phyloP scores from a whole-genome alignment of 2,888 invertebrate species.

The Leptinotarsa rubiginosa region DNA sequence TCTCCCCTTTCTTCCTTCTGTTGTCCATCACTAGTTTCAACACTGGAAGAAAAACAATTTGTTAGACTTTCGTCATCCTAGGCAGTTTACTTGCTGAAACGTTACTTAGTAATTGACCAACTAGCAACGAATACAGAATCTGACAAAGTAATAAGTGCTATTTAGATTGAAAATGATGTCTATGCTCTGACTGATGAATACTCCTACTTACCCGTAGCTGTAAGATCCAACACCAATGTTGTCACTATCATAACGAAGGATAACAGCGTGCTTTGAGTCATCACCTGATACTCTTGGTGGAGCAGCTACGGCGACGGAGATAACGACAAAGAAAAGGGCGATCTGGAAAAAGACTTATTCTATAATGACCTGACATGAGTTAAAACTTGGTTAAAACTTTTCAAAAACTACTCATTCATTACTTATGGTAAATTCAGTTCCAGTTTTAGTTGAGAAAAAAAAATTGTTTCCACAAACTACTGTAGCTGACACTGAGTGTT shows the following conservation, averaged over 20 bases:
- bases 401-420: neutral
- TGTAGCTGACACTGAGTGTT: no score
- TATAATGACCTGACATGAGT: neutral
- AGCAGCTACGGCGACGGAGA: conserved; percentile 54
- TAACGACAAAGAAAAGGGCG: conserved; percentile 49
- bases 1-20: conserved; percentile 72
- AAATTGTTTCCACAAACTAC: no score
- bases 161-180: conserved; percentile 68
- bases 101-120: no score
- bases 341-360: conserved; percentile 45
- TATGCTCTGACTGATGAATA: neutral
- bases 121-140: no score
- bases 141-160: no score
- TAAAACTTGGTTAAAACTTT: neutral
- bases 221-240: conserved; percentile 58
- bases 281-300: conserved; percentile 32
- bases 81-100: no score
- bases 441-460: no score
- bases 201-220: conserved; percentile 51
- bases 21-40: conserved; percentile 74
- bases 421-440: no score
- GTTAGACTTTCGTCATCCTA: no score
- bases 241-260: conserved; percentile 56
- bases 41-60: conserved; percentile 61
- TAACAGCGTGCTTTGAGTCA: conserved; percentile 51